Conservation (phyloP, 2,888 invertebrate genomes). For the Lepeophtheirus nordmannii region DNA sequence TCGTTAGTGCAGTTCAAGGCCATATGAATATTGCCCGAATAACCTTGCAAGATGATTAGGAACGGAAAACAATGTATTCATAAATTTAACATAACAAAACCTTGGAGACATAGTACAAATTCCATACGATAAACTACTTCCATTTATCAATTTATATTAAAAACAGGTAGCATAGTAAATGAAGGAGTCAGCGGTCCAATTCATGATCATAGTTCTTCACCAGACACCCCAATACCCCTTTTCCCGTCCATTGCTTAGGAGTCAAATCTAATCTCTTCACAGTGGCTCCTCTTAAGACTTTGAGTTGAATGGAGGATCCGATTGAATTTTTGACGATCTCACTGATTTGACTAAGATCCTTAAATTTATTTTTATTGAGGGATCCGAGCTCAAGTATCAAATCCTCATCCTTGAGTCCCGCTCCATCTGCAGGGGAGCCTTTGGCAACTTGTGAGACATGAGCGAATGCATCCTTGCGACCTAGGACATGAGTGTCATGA, state of each 20-base stretch:
- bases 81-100: too few relatives aligned
- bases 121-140: too few relatives aligned
- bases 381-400: slow-evolving; percentile 61
- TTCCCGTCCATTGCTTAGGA: slow-evolving; percentile 59
- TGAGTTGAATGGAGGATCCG: slow-evolving; percentile 30
- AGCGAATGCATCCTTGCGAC: slow-evolving; percentile 43
- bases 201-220: not conserved
- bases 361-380: slow-evolving; percentile 52
- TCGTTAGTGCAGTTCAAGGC: too few relatives aligned
- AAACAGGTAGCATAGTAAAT: too few relatives aligned
- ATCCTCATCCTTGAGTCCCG: slow-evolving; percentile 55
- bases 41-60: too few relatives aligned
- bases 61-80: too few relatives aligned
- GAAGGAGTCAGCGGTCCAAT: too few relatives aligned
- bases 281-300: slow-evolving; percentile 33
- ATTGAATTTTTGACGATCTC: slow-evolving; percentile 43
- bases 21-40: too few relatives aligned
- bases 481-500: slow-evolving; percentile 26
- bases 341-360: slow-evolving; percentile 50
- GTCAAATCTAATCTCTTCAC: slow-evolving; percentile 45
- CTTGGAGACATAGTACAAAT: too few relatives aligned
- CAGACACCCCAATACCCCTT: slow-evolving; percentile 54
- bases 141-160: too few relatives aligned
- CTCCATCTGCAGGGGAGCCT: slow-evolving; percentile 65
- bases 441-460: slow-evolving; percentile 53